Evolutionary conservation across 1,140 invertebrate species (phyloP).

Genomic region (Drosophila varians): DNA sequence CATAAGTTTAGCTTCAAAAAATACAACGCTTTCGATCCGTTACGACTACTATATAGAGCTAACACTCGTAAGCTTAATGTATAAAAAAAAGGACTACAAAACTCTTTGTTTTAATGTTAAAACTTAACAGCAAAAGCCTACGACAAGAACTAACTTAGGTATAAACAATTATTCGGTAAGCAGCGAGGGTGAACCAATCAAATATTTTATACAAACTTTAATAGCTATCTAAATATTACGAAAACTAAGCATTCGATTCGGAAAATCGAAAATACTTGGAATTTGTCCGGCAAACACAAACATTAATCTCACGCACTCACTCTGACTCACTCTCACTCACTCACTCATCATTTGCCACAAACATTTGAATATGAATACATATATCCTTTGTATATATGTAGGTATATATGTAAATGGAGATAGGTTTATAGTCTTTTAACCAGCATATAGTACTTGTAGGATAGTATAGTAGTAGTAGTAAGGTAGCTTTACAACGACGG

Average conservation of each 20-base stretch:
- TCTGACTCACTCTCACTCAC: conserved; percentile 23
- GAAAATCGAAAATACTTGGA: conserved; percentile 60
- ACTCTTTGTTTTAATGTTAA: conserved; percentile 16
- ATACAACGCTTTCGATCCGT: conserved; percentile 52
- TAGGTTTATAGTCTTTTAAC: conserved; percentile 55
- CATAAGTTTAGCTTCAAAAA: conserved; percentile 65
- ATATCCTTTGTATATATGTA: conserved; percentile 28
- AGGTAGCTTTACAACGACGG: conserved; percentile 81
- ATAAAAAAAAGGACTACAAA: conserved; percentile 48
- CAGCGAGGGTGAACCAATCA: conserved; percentile 25
- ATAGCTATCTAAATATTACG: conserved; percentile 52
- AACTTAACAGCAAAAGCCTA: conserved; percentile 63
- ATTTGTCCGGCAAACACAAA: conserved; percentile 52
- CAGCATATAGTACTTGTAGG: conserved; percentile 52
- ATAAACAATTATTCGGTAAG: conserved; percentile 23
- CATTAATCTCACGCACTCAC: conserved; percentile 17
- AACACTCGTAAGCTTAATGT: conserved; percentile 36
- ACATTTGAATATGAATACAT: conserved; percentile 42
- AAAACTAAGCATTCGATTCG: conserved; percentile 32
- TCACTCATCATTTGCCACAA: conserved; percentile 43
- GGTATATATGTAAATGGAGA: conserved; percentile 38
- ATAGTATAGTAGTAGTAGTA: conserved; percentile 42
- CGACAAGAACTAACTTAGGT: conserved; percentile 37
- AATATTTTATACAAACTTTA: conserved; percentile 67
- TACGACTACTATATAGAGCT: conserved; percentile 27